Percentiles rank a stretch among this genome's conserved stretches.
Evolutionary conservation across 2,888 invertebrate genomes (phyloP).

Genomic region (Drosophila testacea): DNA sequence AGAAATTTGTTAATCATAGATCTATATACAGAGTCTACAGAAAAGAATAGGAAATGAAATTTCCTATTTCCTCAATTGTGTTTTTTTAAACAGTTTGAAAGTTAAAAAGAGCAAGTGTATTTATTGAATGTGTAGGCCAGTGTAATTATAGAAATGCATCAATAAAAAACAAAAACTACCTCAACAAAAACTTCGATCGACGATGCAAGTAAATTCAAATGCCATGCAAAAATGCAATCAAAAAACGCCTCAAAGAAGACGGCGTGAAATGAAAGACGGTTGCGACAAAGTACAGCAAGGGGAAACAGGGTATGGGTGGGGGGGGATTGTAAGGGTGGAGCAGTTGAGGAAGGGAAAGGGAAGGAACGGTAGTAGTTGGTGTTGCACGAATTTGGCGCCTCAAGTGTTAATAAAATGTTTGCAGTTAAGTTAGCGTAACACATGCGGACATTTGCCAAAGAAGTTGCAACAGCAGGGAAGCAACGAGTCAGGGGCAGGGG

Average conservation of each 20-base stretch:
- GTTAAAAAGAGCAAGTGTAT: neutral
- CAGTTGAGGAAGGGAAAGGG: neutral
- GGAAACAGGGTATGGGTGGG: neutral
- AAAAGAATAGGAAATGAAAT: too few species aligned
- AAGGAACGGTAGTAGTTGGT: constrained; percentile 27
- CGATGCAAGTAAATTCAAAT: constrained; percentile 41
- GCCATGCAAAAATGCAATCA: constrained; percentile 58
- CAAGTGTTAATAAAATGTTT: constrained; percentile 79
- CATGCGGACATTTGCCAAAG: constrained; percentile 35
- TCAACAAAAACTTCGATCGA: neutral
- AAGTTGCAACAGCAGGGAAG: neutral
- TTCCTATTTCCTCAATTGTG: too few species aligned
- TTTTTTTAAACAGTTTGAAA: neutral
- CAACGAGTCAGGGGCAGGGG: neutral
- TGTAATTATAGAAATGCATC: constrained; percentile 50
- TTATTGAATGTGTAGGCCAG: constrained; percentile 4
- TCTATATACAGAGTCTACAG: too few species aligned
- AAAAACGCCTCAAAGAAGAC: constrained; percentile 45
- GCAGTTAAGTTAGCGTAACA: constrained; percentile 69
- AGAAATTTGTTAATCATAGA: too few species aligned
- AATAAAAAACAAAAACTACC: constrained; percentile 23
- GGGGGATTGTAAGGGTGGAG: neutral
- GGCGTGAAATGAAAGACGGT: constrained; percentile 43
- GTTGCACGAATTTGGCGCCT: constrained; percentile 68
- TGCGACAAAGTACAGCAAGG: constrained; percentile 22